phyloP scores from a whole-genome alignment of 2,113 vertebrate genomes.

The Engraulis encrasicolus region DNA sequence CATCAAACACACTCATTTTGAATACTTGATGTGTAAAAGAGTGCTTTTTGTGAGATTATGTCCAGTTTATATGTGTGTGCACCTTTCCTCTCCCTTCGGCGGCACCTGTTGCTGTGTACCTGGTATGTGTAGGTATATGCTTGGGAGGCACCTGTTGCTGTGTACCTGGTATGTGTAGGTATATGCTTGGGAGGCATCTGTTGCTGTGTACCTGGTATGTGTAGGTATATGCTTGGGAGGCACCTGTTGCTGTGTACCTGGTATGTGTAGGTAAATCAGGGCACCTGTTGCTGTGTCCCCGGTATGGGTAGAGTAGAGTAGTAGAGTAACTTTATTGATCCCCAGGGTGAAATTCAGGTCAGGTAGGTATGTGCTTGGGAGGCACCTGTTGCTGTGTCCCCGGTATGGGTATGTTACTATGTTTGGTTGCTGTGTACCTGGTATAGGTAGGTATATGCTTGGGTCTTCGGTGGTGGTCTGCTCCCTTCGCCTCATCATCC shows the following conservation, averaged over 20 bases:
- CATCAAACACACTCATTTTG: background rate
- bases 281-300: too few species aligned
- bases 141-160: too few species aligned
- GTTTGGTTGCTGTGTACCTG: slow-evolving; percentile 67
- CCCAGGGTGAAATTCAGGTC: too few species aligned
- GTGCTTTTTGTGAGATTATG: too few species aligned
- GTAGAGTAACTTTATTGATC: too few species aligned
- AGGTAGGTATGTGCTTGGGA: too few species aligned
- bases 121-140: slow-evolving; percentile 64
- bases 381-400: too few species aligned
- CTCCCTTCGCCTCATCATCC: background rate
- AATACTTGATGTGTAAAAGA: background rate
- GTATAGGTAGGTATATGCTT: slow-evolving; percentile 58
- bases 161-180: slow-evolving; percentile 71
- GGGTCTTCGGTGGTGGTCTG: background rate
- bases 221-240: slow-evolving; percentile 47
- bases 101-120: slow-evolving; percentile 55
- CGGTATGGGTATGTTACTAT: too few species aligned
- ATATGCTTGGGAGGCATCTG: slow-evolving; percentile 45
- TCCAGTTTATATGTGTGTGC: too few species aligned
- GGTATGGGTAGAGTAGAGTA: too few species aligned
- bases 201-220: slow-evolving; percentile 75
- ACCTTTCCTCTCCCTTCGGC: background rate
- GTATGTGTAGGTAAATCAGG: slow-evolving; percentile 62
- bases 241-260: too few species aligned